Evolutionary conservation across 2,113 vertebrate genomes (phyloP).

Genomic region (Crotophaga sulcirostris): DNA sequence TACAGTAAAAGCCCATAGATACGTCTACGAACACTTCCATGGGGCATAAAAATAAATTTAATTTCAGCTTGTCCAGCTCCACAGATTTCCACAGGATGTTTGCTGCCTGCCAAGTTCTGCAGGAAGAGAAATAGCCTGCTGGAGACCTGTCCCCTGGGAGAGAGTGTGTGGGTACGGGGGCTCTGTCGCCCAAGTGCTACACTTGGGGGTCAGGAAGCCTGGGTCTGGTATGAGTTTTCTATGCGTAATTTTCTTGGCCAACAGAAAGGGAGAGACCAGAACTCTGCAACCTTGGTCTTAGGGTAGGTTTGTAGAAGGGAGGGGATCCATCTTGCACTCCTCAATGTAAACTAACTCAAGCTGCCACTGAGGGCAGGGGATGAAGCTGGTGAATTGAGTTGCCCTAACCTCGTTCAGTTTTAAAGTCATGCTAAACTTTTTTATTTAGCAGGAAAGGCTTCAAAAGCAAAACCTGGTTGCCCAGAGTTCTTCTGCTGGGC

Average conservation of each 20-base stretch:
- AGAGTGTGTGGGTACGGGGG: rapidly evolving
- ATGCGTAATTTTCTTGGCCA: background rate
- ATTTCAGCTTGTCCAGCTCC: rapidly evolving
- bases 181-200: rapidly evolving
- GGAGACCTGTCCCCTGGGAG: background rate
- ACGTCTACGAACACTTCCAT: background rate
- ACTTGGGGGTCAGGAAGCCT: background rate
- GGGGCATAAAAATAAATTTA: background rate
- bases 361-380: background rate
- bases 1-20: background rate
- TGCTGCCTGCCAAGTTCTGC: background rate
- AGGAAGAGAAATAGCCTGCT: background rate
- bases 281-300: background rate
- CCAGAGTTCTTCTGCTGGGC: background rate
- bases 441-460: background rate
- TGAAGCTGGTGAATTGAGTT: background rate
- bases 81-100: background rate
- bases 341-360: background rate
- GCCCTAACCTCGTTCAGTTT: background rate
- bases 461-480: background rate
- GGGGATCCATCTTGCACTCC: background rate
- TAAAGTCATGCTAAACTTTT: background rate
- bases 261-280: background rate
- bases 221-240: background rate
- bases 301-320: background rate